Conservation (phyloP, 2,113 vertebrate genomes). For the Hassar affinis region DNA sequence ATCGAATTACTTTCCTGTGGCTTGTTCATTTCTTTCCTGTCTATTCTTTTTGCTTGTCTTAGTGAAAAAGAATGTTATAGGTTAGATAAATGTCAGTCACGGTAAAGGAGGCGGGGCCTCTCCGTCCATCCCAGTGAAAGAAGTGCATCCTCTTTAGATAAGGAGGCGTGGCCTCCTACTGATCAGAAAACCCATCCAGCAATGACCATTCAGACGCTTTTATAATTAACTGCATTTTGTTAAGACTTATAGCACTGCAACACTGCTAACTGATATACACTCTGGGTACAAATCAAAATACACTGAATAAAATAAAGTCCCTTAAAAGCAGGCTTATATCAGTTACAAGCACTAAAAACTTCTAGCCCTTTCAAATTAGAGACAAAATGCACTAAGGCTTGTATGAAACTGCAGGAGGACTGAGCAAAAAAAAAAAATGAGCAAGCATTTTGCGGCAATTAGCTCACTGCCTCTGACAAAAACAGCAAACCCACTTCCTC, state of each 20-base stretch:
- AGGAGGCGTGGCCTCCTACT: too few relatives aligned
- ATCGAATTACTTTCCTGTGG: neutral
- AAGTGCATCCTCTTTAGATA: too few relatives aligned
- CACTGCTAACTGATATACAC: neutral
- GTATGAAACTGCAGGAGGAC: neutral
- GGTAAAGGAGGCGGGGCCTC: neutral
- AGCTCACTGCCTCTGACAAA: neutral
- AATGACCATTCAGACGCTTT: neutral
- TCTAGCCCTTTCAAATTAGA: neutral
- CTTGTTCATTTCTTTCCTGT: neutral
- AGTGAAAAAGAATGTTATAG: neutral
- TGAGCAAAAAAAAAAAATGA: too few relatives aligned
- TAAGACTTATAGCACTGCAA: neutral
- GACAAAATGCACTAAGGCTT: neutral
- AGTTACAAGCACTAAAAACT: neutral
- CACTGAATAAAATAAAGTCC: too few relatives aligned
- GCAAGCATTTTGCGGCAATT: neutral
- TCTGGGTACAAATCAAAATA: too few relatives aligned
- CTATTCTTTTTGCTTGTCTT: neutral
- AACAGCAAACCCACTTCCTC: slow-evolving; percentile 9
- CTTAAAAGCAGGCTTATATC: too few relatives aligned
- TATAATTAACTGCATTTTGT: neutral
- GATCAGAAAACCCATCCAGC: neutral
- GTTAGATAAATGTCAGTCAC: neutral
- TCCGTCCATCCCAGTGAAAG: too few relatives aligned